Percentiles rank a stretch among this genome's conserved stretches.
Evolutionary conservation across 2,797 vertebrate genomes (phyloP).

Genomic region (Amniataba percoides): DNA sequence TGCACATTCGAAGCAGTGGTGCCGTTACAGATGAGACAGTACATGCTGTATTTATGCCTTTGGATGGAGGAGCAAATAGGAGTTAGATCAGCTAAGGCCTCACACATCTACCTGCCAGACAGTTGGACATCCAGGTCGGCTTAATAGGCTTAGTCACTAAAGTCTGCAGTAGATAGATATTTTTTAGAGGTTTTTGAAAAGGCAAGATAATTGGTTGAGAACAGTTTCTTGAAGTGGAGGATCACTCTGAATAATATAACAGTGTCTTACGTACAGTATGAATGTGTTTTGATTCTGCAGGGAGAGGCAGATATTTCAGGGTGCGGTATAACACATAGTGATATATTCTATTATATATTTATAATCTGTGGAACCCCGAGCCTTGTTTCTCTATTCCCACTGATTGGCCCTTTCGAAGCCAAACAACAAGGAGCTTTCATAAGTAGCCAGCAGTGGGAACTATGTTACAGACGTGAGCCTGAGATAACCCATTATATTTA

Average conservation of each 20-base stretch:
- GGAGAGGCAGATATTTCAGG: background rate
- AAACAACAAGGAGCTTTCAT: background rate
- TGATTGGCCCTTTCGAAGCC: background rate
- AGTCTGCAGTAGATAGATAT: slow-evolving; percentile 8
- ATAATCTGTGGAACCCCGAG: background rate
- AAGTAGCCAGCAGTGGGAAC: background rate
- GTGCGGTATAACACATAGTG: background rate
- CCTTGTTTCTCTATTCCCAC: background rate
- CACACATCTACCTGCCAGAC: slow-evolving; percentile 24
- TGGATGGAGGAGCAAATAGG: slow-evolving; percentile 9
- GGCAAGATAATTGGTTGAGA: background rate
- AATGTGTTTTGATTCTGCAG: background rate
- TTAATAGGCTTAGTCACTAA: slow-evolving; percentile 22
- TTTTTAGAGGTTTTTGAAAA: slow-evolving; percentile 10
- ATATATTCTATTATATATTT: background rate
- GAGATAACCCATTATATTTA: slow-evolving; percentile 2
- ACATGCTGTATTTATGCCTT: slow-evolving; percentile 20
- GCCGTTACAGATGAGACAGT: slow-evolving; percentile 10
- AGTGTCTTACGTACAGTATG: background rate
- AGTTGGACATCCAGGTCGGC: slow-evolving; percentile 7
- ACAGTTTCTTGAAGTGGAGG: background rate
- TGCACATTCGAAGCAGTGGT: background rate
- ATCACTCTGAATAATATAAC: background rate
- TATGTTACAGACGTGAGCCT: background rate
- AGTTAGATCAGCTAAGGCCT: slow-evolving; percentile 13